Conservation (phyloP, 2,797 vertebrate genomes). For the Peromyscus melanophrys region DNA sequence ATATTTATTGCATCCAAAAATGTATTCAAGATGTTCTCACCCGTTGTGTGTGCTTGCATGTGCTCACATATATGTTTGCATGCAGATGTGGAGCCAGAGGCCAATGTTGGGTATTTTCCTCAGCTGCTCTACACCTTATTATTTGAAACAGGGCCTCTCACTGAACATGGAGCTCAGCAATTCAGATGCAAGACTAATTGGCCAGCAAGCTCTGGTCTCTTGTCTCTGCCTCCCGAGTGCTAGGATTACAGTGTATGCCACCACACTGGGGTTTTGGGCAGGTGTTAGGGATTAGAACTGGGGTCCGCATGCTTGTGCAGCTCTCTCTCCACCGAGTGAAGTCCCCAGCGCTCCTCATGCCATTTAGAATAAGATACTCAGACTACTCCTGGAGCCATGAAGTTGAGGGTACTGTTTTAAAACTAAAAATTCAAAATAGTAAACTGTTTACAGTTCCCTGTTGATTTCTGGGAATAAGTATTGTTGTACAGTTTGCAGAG, state of each 20-base stretch:
- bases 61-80: not conserved
- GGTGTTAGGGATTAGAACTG: not conserved
- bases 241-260: not conserved
- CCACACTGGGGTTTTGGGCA: not conserved
- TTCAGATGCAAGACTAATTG: not conserved
- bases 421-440: constrained; percentile 21
- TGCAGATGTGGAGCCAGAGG: too few species aligned
- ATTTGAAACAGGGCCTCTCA: not conserved
- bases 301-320: not conserved
- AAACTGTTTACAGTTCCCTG: not conserved
- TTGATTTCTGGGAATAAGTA: not conserved
- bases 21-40: not conserved
- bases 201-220: not conserved
- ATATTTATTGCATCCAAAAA: not conserved
- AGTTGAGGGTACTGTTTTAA: not conserved
- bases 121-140: not conserved
- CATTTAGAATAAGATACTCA: not conserved
- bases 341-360: not conserved
- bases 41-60: not conserved
- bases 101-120: not conserved
- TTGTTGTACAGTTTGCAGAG: accelerated
- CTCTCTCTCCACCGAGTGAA: not conserved
- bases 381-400: not conserved
- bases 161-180: not conserved
- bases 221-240: not conserved